Conservation (phyloP, 2,113 vertebrate genomes). For the Pampusana beccarii region DNA sequence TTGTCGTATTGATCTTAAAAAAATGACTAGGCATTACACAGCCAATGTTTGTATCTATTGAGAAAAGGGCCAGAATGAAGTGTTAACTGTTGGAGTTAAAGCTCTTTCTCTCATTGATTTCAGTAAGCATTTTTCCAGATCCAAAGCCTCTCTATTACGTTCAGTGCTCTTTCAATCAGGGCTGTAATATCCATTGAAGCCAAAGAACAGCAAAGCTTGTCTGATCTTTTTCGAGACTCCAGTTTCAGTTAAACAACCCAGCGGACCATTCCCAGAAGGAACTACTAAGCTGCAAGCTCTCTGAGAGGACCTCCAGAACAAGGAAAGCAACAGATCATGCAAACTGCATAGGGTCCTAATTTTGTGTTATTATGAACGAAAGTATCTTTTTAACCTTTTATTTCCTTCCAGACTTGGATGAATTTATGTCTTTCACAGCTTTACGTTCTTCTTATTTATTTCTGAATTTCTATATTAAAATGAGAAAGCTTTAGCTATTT, state of each 20-base stretch:
- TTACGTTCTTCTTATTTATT: not conserved
- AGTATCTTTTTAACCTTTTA: not conserved
- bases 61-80: conserved; percentile 14
- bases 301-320: not conserved
- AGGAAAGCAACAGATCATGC: not conserved
- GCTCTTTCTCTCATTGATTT: conserved; percentile 12
- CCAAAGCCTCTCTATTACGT: not conserved
- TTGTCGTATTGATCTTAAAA: conserved; percentile 35
- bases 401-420: not conserved
- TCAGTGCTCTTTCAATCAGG: not conserved
- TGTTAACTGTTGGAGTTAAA: not conserved
- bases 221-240: not conserved
- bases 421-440: not conserved
- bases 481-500: not conserved
- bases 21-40: conserved; percentile 22
- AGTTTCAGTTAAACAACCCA: not conserved
- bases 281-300: not conserved
- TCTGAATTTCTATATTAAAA: not conserved
- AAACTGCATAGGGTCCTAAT: not conserved
- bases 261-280: not conserved
- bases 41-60: not conserved
- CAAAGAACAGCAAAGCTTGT: conserved; percentile 16
- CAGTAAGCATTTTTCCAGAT: conserved; percentile 26
- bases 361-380: not conserved
- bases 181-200: not conserved